Percentiles rank a stretch among this genome's conserved stretches.
These are phyloP conservation scores for Campoletis sonorensis DNA, from an alignment of 1,140 invertebrate species.

Conservation along the genomic window DNA sequence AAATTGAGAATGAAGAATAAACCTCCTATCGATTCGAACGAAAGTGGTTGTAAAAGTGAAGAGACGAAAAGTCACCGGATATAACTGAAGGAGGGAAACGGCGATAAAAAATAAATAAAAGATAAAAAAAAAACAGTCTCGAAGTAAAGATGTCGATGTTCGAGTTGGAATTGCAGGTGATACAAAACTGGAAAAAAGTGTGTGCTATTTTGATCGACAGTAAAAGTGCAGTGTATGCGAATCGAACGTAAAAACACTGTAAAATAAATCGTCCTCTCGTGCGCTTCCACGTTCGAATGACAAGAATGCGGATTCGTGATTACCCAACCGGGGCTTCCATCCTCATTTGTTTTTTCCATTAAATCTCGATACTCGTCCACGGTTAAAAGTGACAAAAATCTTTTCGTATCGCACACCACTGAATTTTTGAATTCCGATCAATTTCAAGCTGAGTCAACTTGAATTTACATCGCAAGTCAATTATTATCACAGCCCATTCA, in stretches of 20 bases:
- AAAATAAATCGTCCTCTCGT: conserved; percentile 35
- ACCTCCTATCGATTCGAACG: background rate
- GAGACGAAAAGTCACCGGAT: background rate
- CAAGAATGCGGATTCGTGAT: conserved; percentile 2
- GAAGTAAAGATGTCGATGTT: conserved; percentile 20
- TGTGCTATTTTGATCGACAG: background rate
- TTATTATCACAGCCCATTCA: too few relatives aligned
- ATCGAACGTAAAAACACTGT: conserved; percentile 41
- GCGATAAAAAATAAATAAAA: background rate
- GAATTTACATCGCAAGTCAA: too few relatives aligned
- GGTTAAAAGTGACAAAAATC: too few relatives aligned
- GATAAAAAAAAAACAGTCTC: background rate
- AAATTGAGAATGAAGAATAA: background rate
- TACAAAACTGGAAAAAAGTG: background rate
- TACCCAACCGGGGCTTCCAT: background rate
- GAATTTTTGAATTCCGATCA: too few relatives aligned
- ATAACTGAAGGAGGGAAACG: background rate
- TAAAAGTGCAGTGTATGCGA: conserved; percentile 19
- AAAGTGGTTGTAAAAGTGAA: conserved; percentile 7
- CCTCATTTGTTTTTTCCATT: conserved; percentile 38
- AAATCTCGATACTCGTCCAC: background rate
- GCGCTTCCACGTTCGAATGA: background rate
- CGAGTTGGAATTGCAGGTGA: conserved; percentile 24
- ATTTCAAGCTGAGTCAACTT: too few relatives aligned
- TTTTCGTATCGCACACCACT: too few relatives aligned